Evolutionary conservation across 2,888 invertebrate genomes (phyloP).

Genomic region (Leptothorax acervorum): DNA sequence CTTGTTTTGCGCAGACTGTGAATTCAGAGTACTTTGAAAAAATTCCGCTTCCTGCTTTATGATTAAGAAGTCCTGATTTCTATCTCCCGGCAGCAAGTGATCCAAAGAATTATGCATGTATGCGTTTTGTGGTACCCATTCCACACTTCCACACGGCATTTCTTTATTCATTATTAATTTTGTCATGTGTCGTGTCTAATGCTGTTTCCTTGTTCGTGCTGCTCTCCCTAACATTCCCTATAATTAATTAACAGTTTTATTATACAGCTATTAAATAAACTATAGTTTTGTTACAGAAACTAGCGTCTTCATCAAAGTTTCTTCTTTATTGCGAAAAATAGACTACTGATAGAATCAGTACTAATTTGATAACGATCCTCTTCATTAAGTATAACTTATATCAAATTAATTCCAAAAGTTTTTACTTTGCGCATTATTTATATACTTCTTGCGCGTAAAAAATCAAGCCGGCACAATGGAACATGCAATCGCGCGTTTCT

Average conservation of each 20-base stretch:
- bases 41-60: constrained; percentile 47
- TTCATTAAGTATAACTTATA: background rate
- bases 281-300: background rate
- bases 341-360: background rate
- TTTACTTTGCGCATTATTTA: background rate
- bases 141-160: constrained; percentile 15
- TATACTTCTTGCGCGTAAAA: background rate
- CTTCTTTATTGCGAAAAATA: background rate
- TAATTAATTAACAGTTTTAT: constrained; percentile 22
- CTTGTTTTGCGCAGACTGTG: constrained; percentile 13
- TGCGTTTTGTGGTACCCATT: constrained; percentile 36
- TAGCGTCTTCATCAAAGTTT: background rate
- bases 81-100: constrained; percentile 34
- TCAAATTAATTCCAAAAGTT: constrained; percentile 19
- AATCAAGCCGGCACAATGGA: constrained; percentile 18
- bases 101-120: constrained; percentile 39
- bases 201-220: background rate
- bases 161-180: constrained; percentile 52
- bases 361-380: background rate
- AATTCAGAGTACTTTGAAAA: background rate
- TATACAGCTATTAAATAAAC: background rate
- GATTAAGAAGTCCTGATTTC: constrained; percentile 14
- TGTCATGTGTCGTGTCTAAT: constrained; percentile 14
- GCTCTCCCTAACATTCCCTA: background rate
- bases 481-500: constrained; percentile 14